Percentiles rank a stretch among this genome's conserved stretches.
Evolutionary conservation across 1,140 invertebrate species (phyloP).

Genomic region (Atta texana): DNA sequence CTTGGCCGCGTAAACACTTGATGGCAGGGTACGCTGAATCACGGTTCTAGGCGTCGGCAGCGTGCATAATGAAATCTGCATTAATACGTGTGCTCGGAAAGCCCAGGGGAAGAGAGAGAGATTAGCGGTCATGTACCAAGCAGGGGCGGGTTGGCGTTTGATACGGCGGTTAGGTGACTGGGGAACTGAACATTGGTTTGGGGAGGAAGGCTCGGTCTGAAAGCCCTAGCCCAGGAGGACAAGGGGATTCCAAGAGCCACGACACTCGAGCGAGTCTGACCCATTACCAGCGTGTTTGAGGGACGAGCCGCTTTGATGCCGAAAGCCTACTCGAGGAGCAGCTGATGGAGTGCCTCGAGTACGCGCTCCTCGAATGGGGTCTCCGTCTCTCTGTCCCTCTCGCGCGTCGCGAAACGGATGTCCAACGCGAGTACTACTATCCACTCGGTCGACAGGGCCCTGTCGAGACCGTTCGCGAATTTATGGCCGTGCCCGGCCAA

Average conservation of each 20-base stretch:
- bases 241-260: slow-evolving; percentile 74
- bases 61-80: slow-evolving; percentile 52
- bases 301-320: slow-evolving; percentile 78
- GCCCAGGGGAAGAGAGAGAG: neutral
- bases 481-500: slow-evolving; percentile 61
- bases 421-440: slow-evolving; percentile 51
- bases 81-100: slow-evolving; percentile 47
- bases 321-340: slow-evolving; percentile 77
- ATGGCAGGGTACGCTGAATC: neutral
- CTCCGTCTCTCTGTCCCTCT: slow-evolving; percentile 60
- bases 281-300: slow-evolving; percentile 78
- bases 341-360: slow-evolving; percentile 77
- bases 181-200: slow-evolving; percentile 25
- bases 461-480: slow-evolving; percentile 66
- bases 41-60: slow-evolving; percentile 20
- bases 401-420: slow-evolving; percentile 59
- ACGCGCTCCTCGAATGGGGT: slow-evolving; percentile 68
- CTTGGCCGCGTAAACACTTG: slow-evolving; percentile 53
- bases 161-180: slow-evolving; percentile 43
- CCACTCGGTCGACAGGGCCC: slow-evolving; percentile 41
- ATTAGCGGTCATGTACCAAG: neutral
- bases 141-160: neutral
- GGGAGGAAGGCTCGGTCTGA: slow-evolving; percentile 64
- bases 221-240: slow-evolving; percentile 69
- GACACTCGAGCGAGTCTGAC: slow-evolving; percentile 75